A percentile compares a stretch with the other conserved stretches of the same genome.
Conservation (phyloP, 2,113 vertebrate species). For the Pogona vitticeps region DNA sequence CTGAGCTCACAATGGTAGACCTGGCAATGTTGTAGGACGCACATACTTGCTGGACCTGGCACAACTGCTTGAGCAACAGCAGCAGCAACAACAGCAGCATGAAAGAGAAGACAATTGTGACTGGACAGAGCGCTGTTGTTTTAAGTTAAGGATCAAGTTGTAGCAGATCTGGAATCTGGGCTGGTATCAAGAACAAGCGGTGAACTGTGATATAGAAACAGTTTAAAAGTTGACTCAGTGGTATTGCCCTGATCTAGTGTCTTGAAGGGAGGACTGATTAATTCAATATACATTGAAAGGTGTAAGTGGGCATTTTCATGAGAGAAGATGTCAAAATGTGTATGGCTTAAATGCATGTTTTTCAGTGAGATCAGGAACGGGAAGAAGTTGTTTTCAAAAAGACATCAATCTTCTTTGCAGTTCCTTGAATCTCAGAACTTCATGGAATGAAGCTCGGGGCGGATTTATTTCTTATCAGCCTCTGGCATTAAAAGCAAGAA, state of each 20-base stretch:
- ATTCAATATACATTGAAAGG: background rate
- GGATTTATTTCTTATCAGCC: conserved; percentile 54
- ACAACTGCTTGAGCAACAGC: too few species aligned
- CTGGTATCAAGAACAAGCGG: too few species aligned
- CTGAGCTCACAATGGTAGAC: background rate
- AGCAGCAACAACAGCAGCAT: too few species aligned
- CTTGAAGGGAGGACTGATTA: background rate
- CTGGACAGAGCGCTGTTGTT: too few species aligned
- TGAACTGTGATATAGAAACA: too few species aligned
- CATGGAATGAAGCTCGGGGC: conserved; percentile 18
- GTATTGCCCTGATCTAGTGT: too few species aligned
- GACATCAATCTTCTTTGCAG: conserved; percentile 51
- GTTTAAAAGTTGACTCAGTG: too few species aligned
- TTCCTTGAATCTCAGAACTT: conserved; percentile 50
- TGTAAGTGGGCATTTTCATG: background rate
- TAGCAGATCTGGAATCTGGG: too few species aligned
- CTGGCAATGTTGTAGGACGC: background rate
- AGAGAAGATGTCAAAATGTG: background rate
- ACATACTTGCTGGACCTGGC: too few species aligned
- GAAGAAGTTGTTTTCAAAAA: conserved; percentile 32
- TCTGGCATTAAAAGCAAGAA: conserved; percentile 51
- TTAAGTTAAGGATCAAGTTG: too few species aligned
- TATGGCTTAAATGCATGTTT: background rate
- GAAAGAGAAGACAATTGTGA: too few species aligned
- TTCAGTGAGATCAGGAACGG: conserved; percentile 46